Evolutionary conservation across 2,888 invertebrate species (phyloP).

Genomic region (Arrhopalites spinosus): DNA sequence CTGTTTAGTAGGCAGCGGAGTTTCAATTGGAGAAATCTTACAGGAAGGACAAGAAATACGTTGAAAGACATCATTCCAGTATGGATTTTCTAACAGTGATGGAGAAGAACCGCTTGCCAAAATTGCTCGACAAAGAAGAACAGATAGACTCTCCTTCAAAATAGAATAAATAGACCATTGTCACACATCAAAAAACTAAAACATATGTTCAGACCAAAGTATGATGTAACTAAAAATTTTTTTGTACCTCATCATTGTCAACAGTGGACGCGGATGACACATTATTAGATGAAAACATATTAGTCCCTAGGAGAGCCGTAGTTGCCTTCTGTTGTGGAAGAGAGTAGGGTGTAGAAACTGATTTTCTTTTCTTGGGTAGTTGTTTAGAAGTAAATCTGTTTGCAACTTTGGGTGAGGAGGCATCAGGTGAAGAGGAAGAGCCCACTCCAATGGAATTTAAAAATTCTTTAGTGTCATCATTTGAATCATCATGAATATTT

Average conservation of each 20-base stretch:
- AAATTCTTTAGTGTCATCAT: constrained; percentile 15
- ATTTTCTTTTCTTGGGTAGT: neutral
- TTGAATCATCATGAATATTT: constrained; percentile 13
- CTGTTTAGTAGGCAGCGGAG: constrained; percentile 8
- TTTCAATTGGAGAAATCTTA: too few relatives aligned
- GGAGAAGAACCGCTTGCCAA: constrained; percentile 4
- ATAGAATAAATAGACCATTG: neutral
- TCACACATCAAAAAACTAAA: neutral
- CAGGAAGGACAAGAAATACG: constrained; percentile 19
- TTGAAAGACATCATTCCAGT: constrained; percentile 20
- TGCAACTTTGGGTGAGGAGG: neutral
- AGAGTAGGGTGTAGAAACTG: neutral
- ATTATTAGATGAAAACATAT: neutral
- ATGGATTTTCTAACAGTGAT: constrained; percentile 25
- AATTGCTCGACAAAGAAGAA: constrained; percentile 11
- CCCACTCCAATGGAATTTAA: constrained; percentile 7
- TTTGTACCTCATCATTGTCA: neutral
- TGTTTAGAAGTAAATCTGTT: neutral
- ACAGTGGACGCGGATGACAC: neutral
- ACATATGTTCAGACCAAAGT: neutral
- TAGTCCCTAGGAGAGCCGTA: neutral
- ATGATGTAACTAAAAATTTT: neutral
- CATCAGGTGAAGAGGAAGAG: neutral
- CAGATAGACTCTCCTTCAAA: constrained; percentile 16
- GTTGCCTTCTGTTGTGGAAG: neutral